Conservation (phyloP, 1,140 invertebrate genomes). For the Telenomus remus region DNA sequence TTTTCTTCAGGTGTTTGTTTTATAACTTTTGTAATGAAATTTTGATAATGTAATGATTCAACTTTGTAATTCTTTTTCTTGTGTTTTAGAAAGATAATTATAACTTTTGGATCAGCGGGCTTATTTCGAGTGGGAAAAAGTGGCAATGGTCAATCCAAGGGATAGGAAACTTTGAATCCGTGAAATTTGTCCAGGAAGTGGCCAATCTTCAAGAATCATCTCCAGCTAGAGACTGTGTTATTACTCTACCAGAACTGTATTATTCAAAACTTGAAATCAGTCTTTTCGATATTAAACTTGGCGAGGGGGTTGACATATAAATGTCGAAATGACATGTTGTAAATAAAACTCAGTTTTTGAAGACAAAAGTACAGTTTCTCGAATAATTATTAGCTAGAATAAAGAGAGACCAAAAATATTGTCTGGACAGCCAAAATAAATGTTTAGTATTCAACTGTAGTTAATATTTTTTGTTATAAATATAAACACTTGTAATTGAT, state of each 20-base stretch:
- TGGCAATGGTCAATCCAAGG: conserved; percentile 67
- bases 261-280: conserved; percentile 57
- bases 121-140: conserved; percentile 44
- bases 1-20: conserved; percentile 64
- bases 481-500: no score
- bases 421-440: no score
- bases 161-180: conserved; percentile 42
- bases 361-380: no score
- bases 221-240: conserved; percentile 46
- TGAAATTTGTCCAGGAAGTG: conserved; percentile 62
- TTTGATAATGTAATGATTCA: no score
- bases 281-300: conserved; percentile 54
- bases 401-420: no score
- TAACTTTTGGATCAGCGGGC: conserved; percentile 63
- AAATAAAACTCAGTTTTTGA: no score
- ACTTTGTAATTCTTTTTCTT: no score
- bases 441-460: no score
- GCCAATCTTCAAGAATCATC: conserved; percentile 57
- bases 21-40: not conserved
- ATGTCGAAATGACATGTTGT: conserved; percentile 22
- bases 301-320: conserved; percentile 54
- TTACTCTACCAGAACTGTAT: conserved; percentile 59
- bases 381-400: no score
- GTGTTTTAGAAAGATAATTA: conserved; percentile 60
- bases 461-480: no score